Evolutionary conservation across 2,113 vertebrate species (phyloP).

Genomic region (Seriola quinqueradiata): DNA sequence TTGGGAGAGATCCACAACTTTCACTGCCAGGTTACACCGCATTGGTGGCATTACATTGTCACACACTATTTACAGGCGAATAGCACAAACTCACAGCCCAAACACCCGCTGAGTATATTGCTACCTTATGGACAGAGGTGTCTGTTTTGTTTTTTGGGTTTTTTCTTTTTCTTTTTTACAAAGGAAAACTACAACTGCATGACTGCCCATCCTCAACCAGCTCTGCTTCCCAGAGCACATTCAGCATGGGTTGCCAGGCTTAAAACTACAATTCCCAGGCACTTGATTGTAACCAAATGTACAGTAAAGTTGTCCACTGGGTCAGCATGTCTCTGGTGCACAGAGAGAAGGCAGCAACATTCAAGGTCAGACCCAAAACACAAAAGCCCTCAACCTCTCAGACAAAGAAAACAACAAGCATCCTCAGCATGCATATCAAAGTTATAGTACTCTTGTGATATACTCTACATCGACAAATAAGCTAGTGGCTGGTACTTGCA

Average conservation of each 20-base stretch:
- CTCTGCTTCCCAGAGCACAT: slow-evolving; percentile 27
- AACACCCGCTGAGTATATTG: slow-evolving; percentile 62
- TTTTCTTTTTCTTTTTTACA: slow-evolving; percentile 45
- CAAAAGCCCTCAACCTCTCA: slow-evolving; percentile 39
- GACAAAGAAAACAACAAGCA: slow-evolving; percentile 64
- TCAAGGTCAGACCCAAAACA: slow-evolving; percentile 67
- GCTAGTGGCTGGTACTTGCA: slow-evolving; percentile 62
- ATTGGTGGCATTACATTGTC: slow-evolving; percentile 50
- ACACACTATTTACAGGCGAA: slow-evolving; percentile 59
- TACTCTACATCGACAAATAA: slow-evolving; percentile 67
- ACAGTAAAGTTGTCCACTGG: slow-evolving; percentile 73
- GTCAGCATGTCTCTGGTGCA: slow-evolving; percentile 68
- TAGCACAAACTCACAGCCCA: slow-evolving; percentile 44
- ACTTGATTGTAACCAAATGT: slow-evolving; percentile 82
- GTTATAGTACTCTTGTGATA: slow-evolving; percentile 73
- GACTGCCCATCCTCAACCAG: slow-evolving; percentile 18
- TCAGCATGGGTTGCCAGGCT: slow-evolving; percentile 49
- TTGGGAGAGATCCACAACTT: slow-evolving; percentile 69
- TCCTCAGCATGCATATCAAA: slow-evolving; percentile 79
- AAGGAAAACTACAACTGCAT: slow-evolving; percentile 48
- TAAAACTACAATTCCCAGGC: slow-evolving; percentile 79
- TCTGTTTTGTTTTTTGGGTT: slow-evolving; percentile 28
- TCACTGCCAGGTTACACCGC: slow-evolving; percentile 51
- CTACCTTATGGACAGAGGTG: slow-evolving; percentile 74
- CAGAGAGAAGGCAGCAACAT: slow-evolving; percentile 75